phyloP scores from a whole-genome alignment of 1,140 invertebrate species.

The Bombus huntii region DNA sequence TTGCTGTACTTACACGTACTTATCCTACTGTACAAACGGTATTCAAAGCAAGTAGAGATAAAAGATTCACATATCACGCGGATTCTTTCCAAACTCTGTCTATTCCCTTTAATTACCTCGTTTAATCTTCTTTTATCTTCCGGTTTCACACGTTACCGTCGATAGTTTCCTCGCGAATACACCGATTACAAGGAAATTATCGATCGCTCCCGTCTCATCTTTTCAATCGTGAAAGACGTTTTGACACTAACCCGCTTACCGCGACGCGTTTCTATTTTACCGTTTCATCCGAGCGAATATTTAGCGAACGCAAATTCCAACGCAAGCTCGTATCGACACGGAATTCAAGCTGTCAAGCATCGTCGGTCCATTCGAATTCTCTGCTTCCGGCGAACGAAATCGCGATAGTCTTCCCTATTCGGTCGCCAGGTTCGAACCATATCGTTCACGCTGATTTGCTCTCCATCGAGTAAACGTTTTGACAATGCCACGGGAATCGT shows the following conservation, averaged over 20 bases:
- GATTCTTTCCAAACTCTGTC: neutral
- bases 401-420: neutral
- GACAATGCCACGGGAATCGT: neutral
- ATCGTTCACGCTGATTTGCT: neutral
- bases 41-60: neutral
- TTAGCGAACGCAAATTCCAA: conserved; percentile 5
- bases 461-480: neutral
- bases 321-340: neutral
- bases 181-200: conserved; percentile 13
- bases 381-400: neutral
- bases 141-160: neutral
- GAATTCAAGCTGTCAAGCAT: neutral
- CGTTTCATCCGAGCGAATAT: conserved; percentile 4
- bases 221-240: conserved; percentile 23
- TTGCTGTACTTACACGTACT: neutral
- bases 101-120: neutral
- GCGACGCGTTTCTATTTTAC: neutral
- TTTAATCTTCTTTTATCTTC: neutral
- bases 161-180: neutral
- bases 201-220: neutral
- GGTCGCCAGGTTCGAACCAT: neutral
- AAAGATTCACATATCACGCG: neutral
- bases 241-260: conserved; percentile 29
- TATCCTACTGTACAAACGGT: neutral
- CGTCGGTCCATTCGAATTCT: neutral